Conservation (phyloP, 2,797 vertebrate genomes). For the Falco peregrinus region DNA sequence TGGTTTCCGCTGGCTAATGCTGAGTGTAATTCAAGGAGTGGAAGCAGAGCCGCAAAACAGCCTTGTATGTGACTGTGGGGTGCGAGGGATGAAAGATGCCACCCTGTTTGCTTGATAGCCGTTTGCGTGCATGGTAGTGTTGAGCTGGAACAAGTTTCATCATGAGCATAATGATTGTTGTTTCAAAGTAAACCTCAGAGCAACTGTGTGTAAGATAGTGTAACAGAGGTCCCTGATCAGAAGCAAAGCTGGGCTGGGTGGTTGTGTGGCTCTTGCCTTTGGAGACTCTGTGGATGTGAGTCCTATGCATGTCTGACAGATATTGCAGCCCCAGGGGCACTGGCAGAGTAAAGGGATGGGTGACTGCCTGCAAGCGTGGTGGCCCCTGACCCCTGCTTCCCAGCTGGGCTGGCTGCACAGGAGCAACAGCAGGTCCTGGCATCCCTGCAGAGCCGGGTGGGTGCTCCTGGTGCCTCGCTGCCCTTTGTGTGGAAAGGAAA, state of each 20-base stretch:
- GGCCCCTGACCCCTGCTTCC: not conserved
- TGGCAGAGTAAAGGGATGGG: not conserved
- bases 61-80: not conserved
- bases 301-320: rapidly evolving
- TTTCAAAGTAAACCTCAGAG: not conserved
- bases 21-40: not conserved
- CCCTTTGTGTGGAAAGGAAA: not conserved
- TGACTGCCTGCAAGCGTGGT: not conserved
- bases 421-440: not conserved
- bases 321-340: no score
- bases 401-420: not conserved
- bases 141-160: not conserved
- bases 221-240: not conserved
- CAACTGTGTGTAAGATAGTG: not conserved
- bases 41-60: not conserved
- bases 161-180: not conserved
- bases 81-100: rapidly evolving
- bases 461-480: not conserved
- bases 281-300: not conserved
- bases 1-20: not conserved
- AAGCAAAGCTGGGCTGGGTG: not conserved
- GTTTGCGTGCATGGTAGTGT: not conserved
- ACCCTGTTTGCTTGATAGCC: rapidly evolving
- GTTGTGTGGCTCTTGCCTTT: not conserved
- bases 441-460: not conserved